Conservation (phyloP, 1,140 invertebrate genomes). For the Hyles euphorbiae region DNA sequence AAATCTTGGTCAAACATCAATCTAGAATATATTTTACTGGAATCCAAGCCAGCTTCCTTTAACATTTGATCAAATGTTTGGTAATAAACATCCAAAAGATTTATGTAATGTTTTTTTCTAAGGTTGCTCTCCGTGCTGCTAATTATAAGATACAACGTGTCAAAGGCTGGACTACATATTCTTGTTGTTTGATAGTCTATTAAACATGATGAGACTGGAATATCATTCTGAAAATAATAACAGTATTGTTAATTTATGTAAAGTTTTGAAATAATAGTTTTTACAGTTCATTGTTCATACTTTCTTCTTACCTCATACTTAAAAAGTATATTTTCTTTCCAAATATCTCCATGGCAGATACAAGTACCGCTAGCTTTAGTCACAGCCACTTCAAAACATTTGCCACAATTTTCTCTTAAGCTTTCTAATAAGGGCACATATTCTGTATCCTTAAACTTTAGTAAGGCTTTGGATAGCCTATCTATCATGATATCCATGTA, state of each 20-base stretch:
- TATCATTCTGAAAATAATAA: slow-evolving; percentile 39
- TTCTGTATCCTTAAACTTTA: slow-evolving; percentile 37
- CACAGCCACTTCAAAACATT: slow-evolving; percentile 31
- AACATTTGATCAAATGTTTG: slow-evolving; percentile 37
- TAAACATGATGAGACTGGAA: slow-evolving; percentile 43
- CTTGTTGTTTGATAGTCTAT: slow-evolving; percentile 62
- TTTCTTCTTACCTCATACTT: slow-evolving; percentile 47
- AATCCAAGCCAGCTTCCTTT: slow-evolving; percentile 20
- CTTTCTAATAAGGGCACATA: slow-evolving; percentile 37
- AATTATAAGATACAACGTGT: slow-evolving; percentile 50
- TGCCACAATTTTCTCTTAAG: slow-evolving; percentile 34
- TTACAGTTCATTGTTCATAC: not conserved
- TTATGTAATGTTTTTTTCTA: slow-evolving; percentile 32
- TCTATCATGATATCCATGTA: slow-evolving; percentile 51
- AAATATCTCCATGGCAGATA: slow-evolving; percentile 64
- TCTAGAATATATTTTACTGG: slow-evolving; percentile 32
- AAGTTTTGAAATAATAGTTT: not conserved
- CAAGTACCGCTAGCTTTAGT: slow-evolving; percentile 28
- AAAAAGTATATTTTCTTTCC: slow-evolving; percentile 66
- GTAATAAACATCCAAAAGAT: slow-evolving; percentile 51
- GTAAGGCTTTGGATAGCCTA: slow-evolving; percentile 49
- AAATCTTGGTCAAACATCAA: slow-evolving; percentile 47
- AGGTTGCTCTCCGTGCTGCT: slow-evolving; percentile 40
- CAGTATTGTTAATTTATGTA: too few relatives aligned
- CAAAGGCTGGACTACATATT: slow-evolving; percentile 50